Evolutionary conservation across 2,113 vertebrate species (phyloP), one percentile per base, ranked within the genome.

Genomic region (Stegastes partitus): DNA sequence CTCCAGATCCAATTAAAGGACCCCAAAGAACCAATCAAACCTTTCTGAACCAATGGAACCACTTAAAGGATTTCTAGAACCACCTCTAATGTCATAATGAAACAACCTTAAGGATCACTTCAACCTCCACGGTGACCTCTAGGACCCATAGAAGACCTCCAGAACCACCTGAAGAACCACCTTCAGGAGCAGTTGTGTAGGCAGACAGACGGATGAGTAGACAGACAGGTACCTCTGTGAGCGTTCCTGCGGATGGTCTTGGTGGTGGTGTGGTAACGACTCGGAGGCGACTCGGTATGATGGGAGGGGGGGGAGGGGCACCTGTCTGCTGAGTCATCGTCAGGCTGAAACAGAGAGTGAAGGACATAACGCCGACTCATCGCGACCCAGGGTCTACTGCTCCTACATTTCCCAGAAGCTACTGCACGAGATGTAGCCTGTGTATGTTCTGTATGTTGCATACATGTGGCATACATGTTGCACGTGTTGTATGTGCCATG

Each of bases 161-260:
- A 42, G 39, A 42, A 42, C 39, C 9, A 42, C 39, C 39, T 8
- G 2, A 15, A 15, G 12, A 34, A 34, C 34, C 34, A 34, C 34
- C 34, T 34, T 4, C 4, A 34, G 34, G 34, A 34, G 4, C 9
- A 5, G n/a, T n/a, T n/a, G n/a, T n/a, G n/a, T n/a, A n/a, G n/a
- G n/a, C n/a, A 15, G 11, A 19, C 47, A 21, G 47, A 50, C 47
- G 10, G 18, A 7, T 42, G n/a, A 2, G 47, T 18, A 37, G 70
- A 39, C 22, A 47, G 21, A 83, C 75, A 44, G 51, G 37, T 77
- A 91, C 91, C 92, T 82, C 54, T 85, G 57, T 77, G 45, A 1
- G 68, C 34, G 19, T 62, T 57, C 4, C 90, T 16, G 26, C 84
- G 90, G 19, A 93, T 92, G 31, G 91, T 92, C 56, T 87, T 91